These are phyloP conservation scores for Falco cherrug DNA, from an alignment of 2,797 vertebrate genomes.

Conservation along the genomic window DNA sequence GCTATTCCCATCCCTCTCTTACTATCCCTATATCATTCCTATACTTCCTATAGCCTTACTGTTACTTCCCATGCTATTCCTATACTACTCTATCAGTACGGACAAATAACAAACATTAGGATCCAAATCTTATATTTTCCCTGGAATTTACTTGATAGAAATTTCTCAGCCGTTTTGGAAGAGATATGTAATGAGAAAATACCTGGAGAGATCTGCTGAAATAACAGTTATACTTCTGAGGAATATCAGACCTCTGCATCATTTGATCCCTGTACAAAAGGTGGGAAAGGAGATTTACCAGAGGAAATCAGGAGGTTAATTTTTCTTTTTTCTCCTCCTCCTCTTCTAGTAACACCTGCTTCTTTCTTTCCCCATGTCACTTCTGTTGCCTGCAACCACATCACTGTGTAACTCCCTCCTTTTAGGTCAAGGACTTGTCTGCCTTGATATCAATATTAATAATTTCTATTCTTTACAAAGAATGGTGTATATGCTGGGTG, in stretches of 20 bases:
- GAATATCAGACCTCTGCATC: background rate
- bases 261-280: background rate
- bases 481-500: background rate
- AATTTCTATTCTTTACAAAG: background rate
- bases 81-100: background rate
- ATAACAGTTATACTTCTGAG: background rate
- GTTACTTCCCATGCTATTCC: background rate
- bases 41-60: background rate
- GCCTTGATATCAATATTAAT: conserved; percentile 44
- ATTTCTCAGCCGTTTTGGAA: background rate
- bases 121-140: background rate
- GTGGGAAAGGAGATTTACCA: background rate
- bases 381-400: background rate
- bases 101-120: background rate
- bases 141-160: background rate
- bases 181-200: background rate
- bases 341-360: background rate
- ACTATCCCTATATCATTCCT: background rate
- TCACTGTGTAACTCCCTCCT: background rate
- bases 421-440: conserved; percentile 44
- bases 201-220: background rate
- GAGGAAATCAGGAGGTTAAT: background rate
- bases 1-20: background rate
- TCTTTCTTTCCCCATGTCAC: background rate
- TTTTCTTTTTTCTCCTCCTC: background rate